These are phyloP conservation scores for Byasa hedistus DNA, from an alignment of 2,888 invertebrate species.

Conservation along the genomic window DNA sequence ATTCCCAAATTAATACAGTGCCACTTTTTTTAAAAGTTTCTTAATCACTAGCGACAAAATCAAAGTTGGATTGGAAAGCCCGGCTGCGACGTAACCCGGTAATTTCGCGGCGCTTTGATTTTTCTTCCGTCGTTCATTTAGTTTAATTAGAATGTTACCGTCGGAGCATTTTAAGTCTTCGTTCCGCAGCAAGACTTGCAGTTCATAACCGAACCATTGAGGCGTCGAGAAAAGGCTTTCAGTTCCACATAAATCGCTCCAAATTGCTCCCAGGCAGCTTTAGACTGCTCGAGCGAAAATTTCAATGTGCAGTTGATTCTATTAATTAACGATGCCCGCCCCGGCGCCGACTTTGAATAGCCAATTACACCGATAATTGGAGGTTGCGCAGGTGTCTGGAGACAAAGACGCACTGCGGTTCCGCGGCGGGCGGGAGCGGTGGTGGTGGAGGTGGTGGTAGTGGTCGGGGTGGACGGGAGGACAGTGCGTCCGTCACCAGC, in stretches of 20 bases:
- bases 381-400: slow-evolving; percentile 71
- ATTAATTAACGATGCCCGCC: slow-evolving; percentile 73
- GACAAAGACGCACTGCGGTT: slow-evolving; percentile 49
- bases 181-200: slow-evolving; percentile 33
- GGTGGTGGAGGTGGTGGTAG: too few relatives aligned
- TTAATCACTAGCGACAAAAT: not conserved
- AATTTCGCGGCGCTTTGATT: slow-evolving; percentile 14
- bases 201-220: slow-evolving; percentile 40
- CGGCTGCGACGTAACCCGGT: not conserved
- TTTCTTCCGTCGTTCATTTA: slow-evolving; percentile 19
- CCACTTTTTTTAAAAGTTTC: not conserved
- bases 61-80: not conserved
- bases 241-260: slow-evolving; percentile 50
- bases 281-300: slow-evolving; percentile 64
- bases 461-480: slow-evolving; percentile 35
- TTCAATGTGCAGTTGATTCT: slow-evolving; percentile 75
- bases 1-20: too few relatives aligned
- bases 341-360: slow-evolving; percentile 71
- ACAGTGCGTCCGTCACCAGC: slow-evolving; percentile 20
- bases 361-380: slow-evolving; percentile 79
- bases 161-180: slow-evolving; percentile 22
- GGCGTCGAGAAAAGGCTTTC: slow-evolving; percentile 41
- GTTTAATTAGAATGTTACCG: slow-evolving; percentile 28
- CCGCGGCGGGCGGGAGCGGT: too few relatives aligned
- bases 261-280: slow-evolving; percentile 45